Conservation (phyloP, 2,113 vertebrate genomes). For the Albula glossodonta region DNA sequence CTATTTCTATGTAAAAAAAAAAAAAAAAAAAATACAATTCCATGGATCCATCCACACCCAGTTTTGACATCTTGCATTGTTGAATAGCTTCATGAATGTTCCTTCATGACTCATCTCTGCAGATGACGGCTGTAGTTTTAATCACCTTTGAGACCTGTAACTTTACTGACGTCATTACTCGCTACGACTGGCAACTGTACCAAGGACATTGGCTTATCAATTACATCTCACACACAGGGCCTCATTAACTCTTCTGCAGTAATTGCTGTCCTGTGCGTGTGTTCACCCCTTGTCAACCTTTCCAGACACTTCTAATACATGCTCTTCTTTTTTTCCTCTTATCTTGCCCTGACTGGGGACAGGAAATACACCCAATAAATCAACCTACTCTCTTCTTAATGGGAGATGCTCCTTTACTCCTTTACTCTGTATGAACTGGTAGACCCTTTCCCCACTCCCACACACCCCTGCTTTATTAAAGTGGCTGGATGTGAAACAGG, state of each 20-base stretch:
- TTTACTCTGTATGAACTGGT: neutral
- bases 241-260: neutral
- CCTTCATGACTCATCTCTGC: neutral
- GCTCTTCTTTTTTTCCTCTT: neutral
- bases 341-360: slow-evolving; percentile 10
- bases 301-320: slow-evolving; percentile 7
- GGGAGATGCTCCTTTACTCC: neutral
- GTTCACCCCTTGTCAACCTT: neutral
- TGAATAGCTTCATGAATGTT: neutral
- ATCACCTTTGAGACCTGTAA: neutral
- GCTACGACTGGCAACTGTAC: neutral
- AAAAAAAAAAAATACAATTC: neutral
- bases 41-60: neutral
- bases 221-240: neutral
- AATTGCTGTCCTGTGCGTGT: neutral
- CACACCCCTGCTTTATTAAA: slow-evolving; percentile 26
- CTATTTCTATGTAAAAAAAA: neutral
- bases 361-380: slow-evolving; percentile 29
- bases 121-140: neutral
- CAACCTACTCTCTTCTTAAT: slow-evolving; percentile 7
- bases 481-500: slow-evolving; percentile 23
- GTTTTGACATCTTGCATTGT: neutral
- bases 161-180: neutral
- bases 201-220: neutral
- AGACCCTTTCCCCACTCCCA: slow-evolving; percentile 19